phyloP scores from a whole-genome alignment of 2,113 vertebrate genomes.

The Saguinus imperator region DNA sequence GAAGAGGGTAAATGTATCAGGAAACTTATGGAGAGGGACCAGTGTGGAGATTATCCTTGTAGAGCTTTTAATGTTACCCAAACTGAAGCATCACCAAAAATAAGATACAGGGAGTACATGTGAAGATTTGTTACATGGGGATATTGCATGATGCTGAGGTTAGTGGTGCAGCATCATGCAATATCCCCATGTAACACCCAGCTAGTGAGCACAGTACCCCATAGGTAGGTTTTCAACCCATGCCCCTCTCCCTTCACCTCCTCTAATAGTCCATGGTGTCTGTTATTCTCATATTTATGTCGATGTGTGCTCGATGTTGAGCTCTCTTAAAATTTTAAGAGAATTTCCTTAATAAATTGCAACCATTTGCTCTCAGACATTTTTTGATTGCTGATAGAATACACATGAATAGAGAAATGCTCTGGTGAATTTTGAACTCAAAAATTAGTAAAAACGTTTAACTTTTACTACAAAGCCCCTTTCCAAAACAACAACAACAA shows the following conservation, averaged over 20 bases:
- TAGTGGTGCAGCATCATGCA: no score
- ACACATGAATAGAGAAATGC: not conserved
- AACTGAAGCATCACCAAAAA: not conserved
- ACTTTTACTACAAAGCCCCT: not conserved
- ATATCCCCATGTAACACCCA: no score
- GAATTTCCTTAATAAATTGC: not conserved
- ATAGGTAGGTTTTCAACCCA: no score
- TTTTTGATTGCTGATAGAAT: not conserved
- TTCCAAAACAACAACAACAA: not conserved
- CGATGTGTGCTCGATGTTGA: not conserved
- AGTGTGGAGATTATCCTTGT: not conserved
- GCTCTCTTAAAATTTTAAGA: not conserved
- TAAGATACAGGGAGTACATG: not conserved
- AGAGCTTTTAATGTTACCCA: not conserved
- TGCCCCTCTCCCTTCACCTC: no score
- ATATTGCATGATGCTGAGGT: no score
- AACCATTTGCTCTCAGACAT: not conserved
- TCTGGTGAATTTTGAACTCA: not conserved
- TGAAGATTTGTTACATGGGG: no score
- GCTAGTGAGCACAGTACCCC: no score
- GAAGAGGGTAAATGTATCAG: not conserved
- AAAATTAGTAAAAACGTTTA: not conserved
- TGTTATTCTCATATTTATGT: no score
- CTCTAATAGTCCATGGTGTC: no score
- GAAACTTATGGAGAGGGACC: not conserved